Conservation (phyloP, 1,140 invertebrate genomes). For the Hycleus phaleratus region DNA sequence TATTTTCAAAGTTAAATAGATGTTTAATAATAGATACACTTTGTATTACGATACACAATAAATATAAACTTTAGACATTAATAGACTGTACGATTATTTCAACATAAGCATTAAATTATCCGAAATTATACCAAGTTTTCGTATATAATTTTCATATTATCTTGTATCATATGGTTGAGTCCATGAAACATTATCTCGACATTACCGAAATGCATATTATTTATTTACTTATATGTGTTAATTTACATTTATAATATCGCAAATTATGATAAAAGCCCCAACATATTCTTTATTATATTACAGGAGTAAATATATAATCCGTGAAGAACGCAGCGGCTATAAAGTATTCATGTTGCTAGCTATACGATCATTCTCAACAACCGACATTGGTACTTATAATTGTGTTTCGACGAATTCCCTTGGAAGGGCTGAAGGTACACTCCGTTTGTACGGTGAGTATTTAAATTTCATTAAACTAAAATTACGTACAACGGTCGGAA, state of each 20-base stretch:
- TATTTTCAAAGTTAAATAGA: too few species aligned
- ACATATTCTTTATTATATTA: conserved; percentile 16
- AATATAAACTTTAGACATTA: too few species aligned
- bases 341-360: conserved; percentile 77
- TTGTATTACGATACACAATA: too few species aligned
- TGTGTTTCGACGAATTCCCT: conserved; percentile 86
- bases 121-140: too few species aligned
- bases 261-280: not conserved
- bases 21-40: too few species aligned
- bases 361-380: conserved; percentile 66
- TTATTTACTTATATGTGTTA: not conserved
- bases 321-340: conserved; percentile 69
- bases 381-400: conserved; percentile 82
- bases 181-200: too few species aligned
- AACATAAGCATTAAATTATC: too few species aligned
- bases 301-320: conserved; percentile 75
- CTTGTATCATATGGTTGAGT: too few species aligned
- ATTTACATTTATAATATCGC: too few species aligned
- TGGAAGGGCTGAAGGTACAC: conserved; percentile 74
- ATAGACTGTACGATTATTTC: too few species aligned
- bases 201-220: not conserved
- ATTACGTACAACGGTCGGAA: too few species aligned
- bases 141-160: too few species aligned
- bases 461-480: not conserved
- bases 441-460: conserved; percentile 77